Conservation (phyloP, 2,797 vertebrate genomes). For the Odontamblyopus lacepedii region DNA sequence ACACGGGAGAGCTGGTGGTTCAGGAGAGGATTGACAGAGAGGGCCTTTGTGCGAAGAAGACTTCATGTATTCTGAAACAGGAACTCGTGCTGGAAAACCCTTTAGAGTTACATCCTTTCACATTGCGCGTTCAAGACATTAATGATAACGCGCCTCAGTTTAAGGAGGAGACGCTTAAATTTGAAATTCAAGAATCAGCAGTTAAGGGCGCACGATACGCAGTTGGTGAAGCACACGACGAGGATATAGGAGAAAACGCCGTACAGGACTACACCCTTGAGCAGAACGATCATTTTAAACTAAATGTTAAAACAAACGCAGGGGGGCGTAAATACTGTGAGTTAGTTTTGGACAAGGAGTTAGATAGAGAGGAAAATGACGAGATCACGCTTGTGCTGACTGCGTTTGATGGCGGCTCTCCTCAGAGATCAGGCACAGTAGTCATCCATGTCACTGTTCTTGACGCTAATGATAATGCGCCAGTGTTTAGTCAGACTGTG, state of each 20-base stretch:
- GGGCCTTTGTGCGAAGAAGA: too few species aligned
- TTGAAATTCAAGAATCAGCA: constrained; percentile 72
- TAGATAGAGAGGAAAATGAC: constrained; percentile 48
- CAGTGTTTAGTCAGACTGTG: too few species aligned
- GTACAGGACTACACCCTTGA: constrained; percentile 46
- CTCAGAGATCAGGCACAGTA: too few species aligned
- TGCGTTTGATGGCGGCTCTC: constrained; percentile 25
- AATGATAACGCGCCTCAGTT: constrained; percentile 79
- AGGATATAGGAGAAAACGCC: constrained; percentile 71
- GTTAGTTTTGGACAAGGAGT: constrained; percentile 45
- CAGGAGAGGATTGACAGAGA: too few species aligned
- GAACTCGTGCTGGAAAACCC: constrained; percentile 78
- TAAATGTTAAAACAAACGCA: constrained; percentile 28
- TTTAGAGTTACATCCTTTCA: constrained; percentile 72
- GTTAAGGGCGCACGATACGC: constrained; percentile 52
- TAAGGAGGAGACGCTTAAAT: constrained; percentile 55
- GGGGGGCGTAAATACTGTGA: constrained; percentile 34
- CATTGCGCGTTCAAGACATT: constrained; percentile 73
- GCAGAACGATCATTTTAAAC: constrained; percentile 45
- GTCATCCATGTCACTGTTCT: too few species aligned
- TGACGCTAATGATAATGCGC: too few species aligned
- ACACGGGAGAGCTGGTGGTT: too few species aligned
- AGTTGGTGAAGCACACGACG: constrained; percentile 71
- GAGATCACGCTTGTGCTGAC: constrained; percentile 34
- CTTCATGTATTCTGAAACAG: constrained; percentile 54